Conservation (phyloP, 2,888 invertebrate species). For the Hetaerina titia region DNA sequence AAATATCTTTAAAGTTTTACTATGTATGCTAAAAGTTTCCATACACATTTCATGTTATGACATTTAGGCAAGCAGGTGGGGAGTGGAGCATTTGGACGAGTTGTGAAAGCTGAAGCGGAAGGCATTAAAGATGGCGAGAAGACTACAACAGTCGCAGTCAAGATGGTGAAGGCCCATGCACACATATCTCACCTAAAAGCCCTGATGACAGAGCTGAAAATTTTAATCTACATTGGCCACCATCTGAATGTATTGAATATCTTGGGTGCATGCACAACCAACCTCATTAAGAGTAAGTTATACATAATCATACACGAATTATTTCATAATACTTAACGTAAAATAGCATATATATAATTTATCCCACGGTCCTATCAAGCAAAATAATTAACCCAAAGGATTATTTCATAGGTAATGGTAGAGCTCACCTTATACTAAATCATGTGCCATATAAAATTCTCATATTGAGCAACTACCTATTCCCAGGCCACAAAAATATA, state of each 20-base stretch:
- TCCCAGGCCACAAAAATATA: no score
- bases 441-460: no score
- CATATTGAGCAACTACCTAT: no score
- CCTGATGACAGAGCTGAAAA: conserved; percentile 79
- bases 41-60: not conserved
- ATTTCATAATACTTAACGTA: no score
- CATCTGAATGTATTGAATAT: conserved; percentile 80
- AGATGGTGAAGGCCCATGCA: conserved; percentile 78
- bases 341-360: no score
- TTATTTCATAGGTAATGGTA: no score
- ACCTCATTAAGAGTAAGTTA: conserved; percentile 76
- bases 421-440: no score
- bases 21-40: no score
- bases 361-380: no score
- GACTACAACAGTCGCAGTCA: conserved; percentile 77
- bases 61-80: conserved; percentile 75
- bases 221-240: conserved; percentile 79
- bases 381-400: no score
- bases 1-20: no score
- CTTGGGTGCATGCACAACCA: conserved; percentile 79
- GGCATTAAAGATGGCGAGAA: conserved; percentile 75
- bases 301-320: not conserved
- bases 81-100: conserved; percentile 79
- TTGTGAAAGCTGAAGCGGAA: conserved; percentile 78
- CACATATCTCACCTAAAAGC: conserved; percentile 78